A percentile compares a stretch with the other conserved stretches of the same genome.
Conservation (phyloP, 2,888 invertebrate genomes). For the Spisula solida region DNA sequence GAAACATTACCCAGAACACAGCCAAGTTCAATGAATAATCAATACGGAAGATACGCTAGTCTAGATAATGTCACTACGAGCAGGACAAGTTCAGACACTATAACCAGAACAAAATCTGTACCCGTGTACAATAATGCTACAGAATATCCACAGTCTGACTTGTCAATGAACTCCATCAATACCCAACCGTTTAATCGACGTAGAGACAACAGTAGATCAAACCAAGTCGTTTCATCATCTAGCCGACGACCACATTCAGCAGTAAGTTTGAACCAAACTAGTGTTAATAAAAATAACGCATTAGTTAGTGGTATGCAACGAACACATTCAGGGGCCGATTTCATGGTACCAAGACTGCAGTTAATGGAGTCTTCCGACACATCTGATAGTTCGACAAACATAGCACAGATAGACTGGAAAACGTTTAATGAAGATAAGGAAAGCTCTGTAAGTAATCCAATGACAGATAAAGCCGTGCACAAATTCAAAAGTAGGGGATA, state of each 20-base stretch:
- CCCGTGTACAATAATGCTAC: background rate
- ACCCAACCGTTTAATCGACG: background rate
- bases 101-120: background rate
- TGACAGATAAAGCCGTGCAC: background rate
- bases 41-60: too few species aligned
- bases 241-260: background rate
- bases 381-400: background rate
- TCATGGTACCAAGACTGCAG: background rate
- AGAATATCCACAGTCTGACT: background rate
- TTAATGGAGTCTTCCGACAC: background rate
- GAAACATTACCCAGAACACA: background rate
- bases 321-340: background rate
- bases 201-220: background rate
- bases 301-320: background rate
- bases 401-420: background rate
- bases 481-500: background rate
- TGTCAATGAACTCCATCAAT: background rate
- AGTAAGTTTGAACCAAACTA: background rate
- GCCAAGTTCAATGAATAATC: background rate
- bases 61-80: background rate
- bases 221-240: background rate
- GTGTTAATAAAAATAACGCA: background rate
- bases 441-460: background rate
- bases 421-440: background rate
- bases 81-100: background rate